Base-by-base conservation (phyloP, 2,113 vertebrate genomes). In the Promerops cafer region DNA sequence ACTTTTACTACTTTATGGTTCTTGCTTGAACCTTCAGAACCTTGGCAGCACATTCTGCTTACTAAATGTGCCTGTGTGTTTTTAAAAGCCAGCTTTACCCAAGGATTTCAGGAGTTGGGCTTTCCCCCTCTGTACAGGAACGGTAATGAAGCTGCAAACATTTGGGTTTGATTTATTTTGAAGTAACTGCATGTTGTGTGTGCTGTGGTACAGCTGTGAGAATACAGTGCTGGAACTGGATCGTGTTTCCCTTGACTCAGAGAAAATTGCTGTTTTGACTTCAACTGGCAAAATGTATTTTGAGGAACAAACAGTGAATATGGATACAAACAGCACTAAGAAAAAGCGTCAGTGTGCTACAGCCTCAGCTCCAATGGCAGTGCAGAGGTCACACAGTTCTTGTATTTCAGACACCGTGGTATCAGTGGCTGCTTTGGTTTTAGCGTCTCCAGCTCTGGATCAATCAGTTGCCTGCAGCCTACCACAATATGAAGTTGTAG, bases 331-430 rank as follows among this genome's bases (percentile, higher is more conserved):
- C 28, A 72, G 16, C 26, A 28, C 28, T 5, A 44, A 22, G 50
- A 21, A 72, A n/a, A 52, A 68, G 42, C 7, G 45, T 54, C 61
- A 52, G 49, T 12, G 37, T 63, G 18, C n/a, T 3, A 11, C 17
- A 70, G 70, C 27, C 57, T 12, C 19, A 26, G 39, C 19, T 3
- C 10, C 50, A 39, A 4, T 3, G 50, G 37, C 59, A 45, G 1
- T 7, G 17, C 4, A 27, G 27, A 56, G 22, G 16, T 70, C 13
- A 26, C 39, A 19, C 11, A 1, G 9, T 20, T 52, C 33, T 13
- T 16, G 15, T 31, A 17, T 68, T 53, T 19, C 65, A 87, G 49
- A 21, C 52, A n/a, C 1, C 1, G 5, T 4, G 3, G 0, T 21
- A 19, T 12, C 42, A 33, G n/a, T 9, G 27, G 13, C 52, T 92